Evolutionary conservation across 2,888 invertebrate species (phyloP).

Genomic region (Nephrotoma appendiculata): DNA sequence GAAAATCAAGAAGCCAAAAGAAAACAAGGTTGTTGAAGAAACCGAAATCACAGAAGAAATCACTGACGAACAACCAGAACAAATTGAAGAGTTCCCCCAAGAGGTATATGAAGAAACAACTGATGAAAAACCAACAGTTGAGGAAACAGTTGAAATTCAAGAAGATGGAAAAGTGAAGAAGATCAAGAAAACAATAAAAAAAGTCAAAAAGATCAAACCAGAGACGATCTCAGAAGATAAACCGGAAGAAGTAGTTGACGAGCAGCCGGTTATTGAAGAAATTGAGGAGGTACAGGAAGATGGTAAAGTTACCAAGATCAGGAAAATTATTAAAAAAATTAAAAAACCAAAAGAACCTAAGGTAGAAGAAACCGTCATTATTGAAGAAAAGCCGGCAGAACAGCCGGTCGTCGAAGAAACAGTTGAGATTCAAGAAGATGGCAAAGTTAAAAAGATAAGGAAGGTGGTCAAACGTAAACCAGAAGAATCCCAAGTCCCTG

Average conservation of each 20-base stretch:
- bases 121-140: neutral
- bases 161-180: neutral
- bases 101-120: conserved; percentile 9
- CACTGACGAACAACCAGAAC: conserved; percentile 8
- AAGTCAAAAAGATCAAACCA: conserved; percentile 11
- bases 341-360: conserved; percentile 10
- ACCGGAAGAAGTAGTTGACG: conserved; percentile 17
- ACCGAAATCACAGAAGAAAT: conserved; percentile 14
- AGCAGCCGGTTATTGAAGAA: conserved; percentile 26
- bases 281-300: conserved; percentile 19
- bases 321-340: conserved; percentile 18
- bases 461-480: conserved; percentile 11
- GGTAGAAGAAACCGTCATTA: conserved; percentile 18
- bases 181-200: neutral
- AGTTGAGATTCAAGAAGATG: conserved; percentile 15
- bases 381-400: neutral
- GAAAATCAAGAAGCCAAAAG: neutral
- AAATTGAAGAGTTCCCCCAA: neutral
- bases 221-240: conserved; percentile 10
- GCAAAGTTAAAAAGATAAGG: conserved; percentile 26
- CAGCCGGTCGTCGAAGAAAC: conserved; percentile 15
- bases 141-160: conserved; percentile 7
- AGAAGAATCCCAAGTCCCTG: conserved; percentile 18
- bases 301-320: conserved; percentile 21
- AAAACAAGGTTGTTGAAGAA: conserved; percentile 15